Conservation (phyloP, 2,888 invertebrate species). For the Dioctria rufipes region DNA sequence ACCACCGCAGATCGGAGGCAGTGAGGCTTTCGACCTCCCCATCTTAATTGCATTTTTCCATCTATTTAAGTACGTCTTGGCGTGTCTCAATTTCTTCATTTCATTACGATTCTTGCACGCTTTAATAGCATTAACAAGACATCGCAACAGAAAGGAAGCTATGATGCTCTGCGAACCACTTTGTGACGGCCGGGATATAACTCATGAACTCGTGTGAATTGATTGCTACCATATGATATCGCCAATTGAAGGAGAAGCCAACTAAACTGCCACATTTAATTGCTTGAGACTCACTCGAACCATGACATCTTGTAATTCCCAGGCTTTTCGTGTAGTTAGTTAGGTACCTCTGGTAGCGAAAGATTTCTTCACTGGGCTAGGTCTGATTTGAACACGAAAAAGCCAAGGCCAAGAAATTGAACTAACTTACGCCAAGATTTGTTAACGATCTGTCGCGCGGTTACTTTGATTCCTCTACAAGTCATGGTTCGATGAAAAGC, state of each 20-base stretch:
- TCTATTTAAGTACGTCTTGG: slow-evolving; percentile 26
- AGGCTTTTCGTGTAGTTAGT: too few species aligned
- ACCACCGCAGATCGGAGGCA: too few species aligned
- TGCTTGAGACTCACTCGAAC: neutral
- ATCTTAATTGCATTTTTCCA: slow-evolving; percentile 29
- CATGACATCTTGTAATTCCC: too few species aligned
- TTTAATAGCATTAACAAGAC: slow-evolving; percentile 39
- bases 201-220: slow-evolving; percentile 45
- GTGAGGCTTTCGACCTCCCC: slow-evolving; percentile 29
- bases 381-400: neutral
- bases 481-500: slow-evolving; percentile 18
- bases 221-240: slow-evolving; percentile 22
- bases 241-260: slow-evolving; percentile 15
- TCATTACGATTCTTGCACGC: slow-evolving; percentile 11
- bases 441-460: slow-evolving; percentile 43
- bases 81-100: slow-evolving; percentile 1
- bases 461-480: slow-evolving; percentile 27
- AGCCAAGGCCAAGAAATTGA: slow-evolving; percentile 1
- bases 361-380: too few species aligned
- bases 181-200: slow-evolving; percentile 16
- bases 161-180: neutral
- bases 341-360: too few species aligned
- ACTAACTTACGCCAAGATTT: slow-evolving; percentile 16
- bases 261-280: slow-evolving; percentile 28
- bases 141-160: neutral